Evolutionary conservation across 2,797 vertebrate species (phyloP), one percentile per base, ranked within the genome.

Genomic region (Podarcis siculus): DNA sequence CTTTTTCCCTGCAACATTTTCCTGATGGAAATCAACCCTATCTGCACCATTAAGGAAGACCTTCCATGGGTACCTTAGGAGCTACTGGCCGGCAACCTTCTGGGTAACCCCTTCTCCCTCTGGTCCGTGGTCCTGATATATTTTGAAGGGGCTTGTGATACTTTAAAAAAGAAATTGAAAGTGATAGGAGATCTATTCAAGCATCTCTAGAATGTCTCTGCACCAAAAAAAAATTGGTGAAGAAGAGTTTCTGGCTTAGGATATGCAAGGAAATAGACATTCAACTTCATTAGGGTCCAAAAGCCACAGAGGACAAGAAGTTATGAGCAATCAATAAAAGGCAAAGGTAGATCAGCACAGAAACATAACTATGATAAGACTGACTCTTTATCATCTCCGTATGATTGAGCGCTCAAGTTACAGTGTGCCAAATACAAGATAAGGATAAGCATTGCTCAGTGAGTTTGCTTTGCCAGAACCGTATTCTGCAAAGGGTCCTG

Each of bases 331-430:
- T 83, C 76, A 19, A 32, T 88, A 35, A 78, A 45, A 90, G 84
- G 35, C 10, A 89, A 91, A 89, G 77, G 80, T 39, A 90, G 39
- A 83, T 82, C 21, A 89, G 72, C 23, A 81, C 79, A 39, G 85
- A 89, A 92, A 86, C 45, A 27, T 82, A 19, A 66, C 37, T 83
- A 78, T 2, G 1, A 79, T 91, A 84, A 91, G 5, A 25, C 4
- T 88, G 66, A 69, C 58, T 85, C 17, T 86, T 85, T 89, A 42
- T 75, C 3, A 0, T 12, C 72, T 92, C 55, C 49, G 76, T 0
- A 1, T 42, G 13, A 86, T 91, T 71, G 67, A 76, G 32, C 12
- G 39, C 72, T 72, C 85, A 35, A 58, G 39, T 78, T 69, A 85
- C 42, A 82, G 9, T n/a, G 75, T 35, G 39, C 21, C 75, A 69